phyloP scores from a whole-genome alignment of 2,888 invertebrate species.

The Drosophila meridionalis region DNA sequence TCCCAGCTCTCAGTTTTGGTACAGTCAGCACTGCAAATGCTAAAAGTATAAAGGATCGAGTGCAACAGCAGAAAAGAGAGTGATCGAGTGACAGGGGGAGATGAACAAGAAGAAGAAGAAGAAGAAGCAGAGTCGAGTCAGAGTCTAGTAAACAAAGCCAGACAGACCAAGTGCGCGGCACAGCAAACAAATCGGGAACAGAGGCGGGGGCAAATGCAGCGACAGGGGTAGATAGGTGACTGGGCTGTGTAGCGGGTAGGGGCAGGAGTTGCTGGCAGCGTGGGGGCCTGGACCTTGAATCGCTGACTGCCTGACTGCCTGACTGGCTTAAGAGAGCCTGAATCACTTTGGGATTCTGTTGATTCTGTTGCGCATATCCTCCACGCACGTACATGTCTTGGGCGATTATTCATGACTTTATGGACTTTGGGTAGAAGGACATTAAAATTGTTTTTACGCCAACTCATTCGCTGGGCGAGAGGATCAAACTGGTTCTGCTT shows the following conservation, averaged over 20 bases:
- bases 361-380: constrained; percentile 51
- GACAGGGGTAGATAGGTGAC: not conserved
- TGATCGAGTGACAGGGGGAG: constrained; percentile 19
- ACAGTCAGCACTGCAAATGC: constrained; percentile 52
- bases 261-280: constrained; percentile 6
- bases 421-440: constrained; percentile 78
- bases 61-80: constrained; percentile 26
- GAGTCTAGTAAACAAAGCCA: constrained; percentile 46
- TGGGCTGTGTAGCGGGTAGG: constrained; percentile 3
- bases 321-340: constrained; percentile 11
- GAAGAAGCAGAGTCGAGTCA: constrained; percentile 26
- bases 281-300: constrained; percentile 38
- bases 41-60: constrained; percentile 57
- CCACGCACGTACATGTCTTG: constrained; percentile 66
- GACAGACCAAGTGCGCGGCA: constrained; percentile 43
- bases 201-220: not conserved
- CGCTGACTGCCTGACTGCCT: constrained; percentile 13
- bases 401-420: constrained; percentile 79
- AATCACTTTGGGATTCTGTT: constrained; percentile 11
- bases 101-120: constrained; percentile 15
- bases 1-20: constrained; percentile 28
- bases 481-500: constrained; percentile 77
- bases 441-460: constrained; percentile 80
- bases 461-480: constrained; percentile 70
- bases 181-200: constrained; percentile 63